Evolutionary conservation across 2,113 vertebrate genomes (phyloP), one percentile per base, ranked within the genome.

Genomic region (Mesocricetus auratus): DNA sequence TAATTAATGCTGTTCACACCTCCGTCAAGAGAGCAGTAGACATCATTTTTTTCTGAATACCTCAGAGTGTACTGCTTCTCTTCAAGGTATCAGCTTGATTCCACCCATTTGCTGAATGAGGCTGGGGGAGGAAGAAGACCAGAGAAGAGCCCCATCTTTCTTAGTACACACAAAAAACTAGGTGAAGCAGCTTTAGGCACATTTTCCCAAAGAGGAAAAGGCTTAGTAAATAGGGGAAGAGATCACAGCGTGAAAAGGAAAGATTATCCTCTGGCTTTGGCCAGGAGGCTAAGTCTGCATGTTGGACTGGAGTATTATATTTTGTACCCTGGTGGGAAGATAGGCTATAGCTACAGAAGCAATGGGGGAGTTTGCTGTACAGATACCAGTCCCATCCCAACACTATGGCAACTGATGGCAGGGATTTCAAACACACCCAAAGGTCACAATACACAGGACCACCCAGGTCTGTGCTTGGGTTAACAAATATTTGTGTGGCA

Each of bases 401-500:
- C 31, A 26, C 7, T 1, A 7, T 0, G 0, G 36, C 29, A n/a
- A 77, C 73, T 53, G 39, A 60, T 4, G 29, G 2, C 29, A 17
- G 73, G 75, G 47, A 22, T 17, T 75, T 68, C 4, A 1, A 39
- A 75, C 24, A 66, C 1, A 60, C 31, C 53, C 78, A 87, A 73
- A 33, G 60, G 60, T 66, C 73, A 82, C 2, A 3, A 33, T 68
- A 87, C 8, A 39, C 16, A 29, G 16, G 22, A 69, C 53, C 78
- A n/a, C 3, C 56, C 53, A 42, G 50, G 42, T 78, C 62, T 93
- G 82, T 86, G 31, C 47, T 58, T 77, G 81, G 9, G 6, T 45
- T 15, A 39, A 77, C 45, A 92, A 64, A 79, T 47, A 69, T 60
- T 69, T 79, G 81, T 66, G 78, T 91, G 71, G 83, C 58, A 94